Conservation (phyloP, 2,113 vertebrate species). For the Rhynchomys soricoides region DNA sequence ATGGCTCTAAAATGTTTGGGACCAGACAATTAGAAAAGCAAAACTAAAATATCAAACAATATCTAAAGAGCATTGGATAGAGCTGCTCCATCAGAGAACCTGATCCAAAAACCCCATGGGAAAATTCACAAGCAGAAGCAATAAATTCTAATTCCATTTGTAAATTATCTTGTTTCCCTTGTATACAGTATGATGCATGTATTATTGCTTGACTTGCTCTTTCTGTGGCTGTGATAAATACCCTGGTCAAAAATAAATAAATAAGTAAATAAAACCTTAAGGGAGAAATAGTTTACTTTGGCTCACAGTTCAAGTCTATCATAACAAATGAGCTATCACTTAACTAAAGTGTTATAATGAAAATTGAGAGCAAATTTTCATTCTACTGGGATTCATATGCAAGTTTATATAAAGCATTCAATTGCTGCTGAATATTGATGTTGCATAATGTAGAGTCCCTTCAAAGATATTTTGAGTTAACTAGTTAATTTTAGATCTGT, state of each 20-base stretch:
- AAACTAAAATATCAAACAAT: not conserved
- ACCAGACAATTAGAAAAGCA: no score
- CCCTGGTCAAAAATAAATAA: not conserved
- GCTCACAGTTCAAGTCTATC: not conserved
- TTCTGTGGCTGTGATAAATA: not conserved
- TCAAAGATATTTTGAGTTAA: not conserved
- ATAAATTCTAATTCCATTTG: not conserved
- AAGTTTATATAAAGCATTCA: not conserved
- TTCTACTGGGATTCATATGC: not conserved
- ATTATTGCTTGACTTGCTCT: fast-evolving
- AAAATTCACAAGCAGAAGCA: not conserved
- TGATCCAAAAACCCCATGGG: not conserved
- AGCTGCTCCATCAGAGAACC: fast-evolving
- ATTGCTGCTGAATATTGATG: not conserved
- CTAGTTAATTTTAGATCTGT: not conserved
- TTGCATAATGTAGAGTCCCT: not conserved
- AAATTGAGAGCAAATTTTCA: not conserved
- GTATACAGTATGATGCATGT: no score
- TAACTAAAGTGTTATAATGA: not conserved
- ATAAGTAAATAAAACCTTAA: not conserved
- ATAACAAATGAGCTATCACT: not conserved
- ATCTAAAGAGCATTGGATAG: not conserved
- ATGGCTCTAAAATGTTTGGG: not conserved
- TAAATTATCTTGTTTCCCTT: not conserved
- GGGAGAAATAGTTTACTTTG: not conserved